These are phyloP conservation scores for Megastigmus dorsalis DNA, from an alignment of 2,888 invertebrate genomes.

Conservation along the genomic window DNA sequence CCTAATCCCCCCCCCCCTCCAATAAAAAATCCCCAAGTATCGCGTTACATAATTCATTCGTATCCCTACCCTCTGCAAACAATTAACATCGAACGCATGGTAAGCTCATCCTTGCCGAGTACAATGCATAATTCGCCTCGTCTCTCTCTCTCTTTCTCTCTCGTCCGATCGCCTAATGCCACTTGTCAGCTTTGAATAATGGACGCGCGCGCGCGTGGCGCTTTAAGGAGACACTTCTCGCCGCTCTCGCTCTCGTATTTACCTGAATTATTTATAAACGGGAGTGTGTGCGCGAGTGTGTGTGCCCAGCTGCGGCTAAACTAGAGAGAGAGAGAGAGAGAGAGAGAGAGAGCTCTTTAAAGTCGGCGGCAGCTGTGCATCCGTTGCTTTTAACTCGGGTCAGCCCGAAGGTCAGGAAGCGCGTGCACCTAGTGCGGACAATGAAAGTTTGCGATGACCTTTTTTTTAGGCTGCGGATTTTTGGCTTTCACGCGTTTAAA, in stretches of 20 bases:
- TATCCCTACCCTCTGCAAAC: constrained; percentile 8
- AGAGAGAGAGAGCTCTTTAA: no score
- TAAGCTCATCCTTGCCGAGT: neutral
- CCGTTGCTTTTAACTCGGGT: neutral
- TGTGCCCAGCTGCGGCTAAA: constrained; percentile 25
- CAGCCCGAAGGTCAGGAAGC: neutral
- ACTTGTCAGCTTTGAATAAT: constrained; percentile 46
- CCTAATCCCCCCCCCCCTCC: no score
- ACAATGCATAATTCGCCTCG: constrained; percentile 13
- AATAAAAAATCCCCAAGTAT: neutral
- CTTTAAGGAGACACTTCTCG: no score
- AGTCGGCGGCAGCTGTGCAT: constrained; percentile 9
- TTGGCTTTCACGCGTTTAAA: constrained; percentile 15
- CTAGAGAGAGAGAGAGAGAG: no score
- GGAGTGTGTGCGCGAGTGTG: neutral
- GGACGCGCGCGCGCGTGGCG: neutral
- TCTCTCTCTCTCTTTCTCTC: no score
- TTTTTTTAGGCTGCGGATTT: neutral
- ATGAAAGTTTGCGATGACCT: neutral
- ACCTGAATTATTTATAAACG: constrained; percentile 44
- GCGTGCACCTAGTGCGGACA: no score
- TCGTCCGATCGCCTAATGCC: neutral
- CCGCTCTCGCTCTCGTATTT: no score
- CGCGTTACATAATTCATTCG: constrained; percentile 13
- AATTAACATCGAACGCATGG: constrained; percentile 35